phyloP scores from a whole-genome alignment of 2,888 invertebrate genomes.

The Ochropacha duplaris region DNA sequence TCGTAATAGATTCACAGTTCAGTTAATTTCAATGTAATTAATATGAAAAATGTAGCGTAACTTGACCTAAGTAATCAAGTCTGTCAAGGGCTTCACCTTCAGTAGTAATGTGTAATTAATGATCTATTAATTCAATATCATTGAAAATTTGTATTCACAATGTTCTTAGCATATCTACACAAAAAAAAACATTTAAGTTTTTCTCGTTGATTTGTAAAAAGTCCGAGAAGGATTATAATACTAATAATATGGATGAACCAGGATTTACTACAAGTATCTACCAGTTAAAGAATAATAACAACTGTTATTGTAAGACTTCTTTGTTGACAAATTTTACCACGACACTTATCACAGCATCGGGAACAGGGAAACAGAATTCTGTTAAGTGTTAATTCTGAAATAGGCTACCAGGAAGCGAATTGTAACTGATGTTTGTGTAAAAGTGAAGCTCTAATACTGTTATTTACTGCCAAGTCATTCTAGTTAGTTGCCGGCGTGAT shows the following conservation, averaged over 20 bases:
- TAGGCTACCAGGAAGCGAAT: slow-evolving; percentile 18
- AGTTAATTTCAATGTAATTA: slow-evolving; percentile 20
- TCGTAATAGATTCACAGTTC: slow-evolving; percentile 22
- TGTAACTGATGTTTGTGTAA: slow-evolving; percentile 14
- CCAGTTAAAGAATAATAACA: too few species aligned
- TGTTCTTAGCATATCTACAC: not conserved
- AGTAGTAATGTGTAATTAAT: not conserved
- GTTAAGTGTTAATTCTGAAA: not conserved
- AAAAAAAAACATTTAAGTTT: not conserved
- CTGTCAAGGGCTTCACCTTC: not conserved
- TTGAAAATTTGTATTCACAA: not conserved
- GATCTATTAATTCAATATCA: not conserved
- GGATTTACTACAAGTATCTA: too few species aligned
- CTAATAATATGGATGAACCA: too few species aligned
- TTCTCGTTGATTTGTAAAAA: too few species aligned
- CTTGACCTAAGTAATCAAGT: not conserved
- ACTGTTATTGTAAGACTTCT: too few species aligned
- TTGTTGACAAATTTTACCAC: too few species aligned
- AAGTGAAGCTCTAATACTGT: slow-evolving; percentile 26
- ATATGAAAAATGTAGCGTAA: slow-evolving; percentile 28
- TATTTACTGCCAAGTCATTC: slow-evolving; percentile 33
- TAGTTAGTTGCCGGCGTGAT: slow-evolving; percentile 37
- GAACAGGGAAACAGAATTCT: not conserved
- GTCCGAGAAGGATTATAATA: too few species aligned
- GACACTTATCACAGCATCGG: not conserved